Evolutionary conservation across 2,888 invertebrate species (phyloP), one percentile per base, ranked within the genome.

Genomic region (Lasius platythorax): DNA sequence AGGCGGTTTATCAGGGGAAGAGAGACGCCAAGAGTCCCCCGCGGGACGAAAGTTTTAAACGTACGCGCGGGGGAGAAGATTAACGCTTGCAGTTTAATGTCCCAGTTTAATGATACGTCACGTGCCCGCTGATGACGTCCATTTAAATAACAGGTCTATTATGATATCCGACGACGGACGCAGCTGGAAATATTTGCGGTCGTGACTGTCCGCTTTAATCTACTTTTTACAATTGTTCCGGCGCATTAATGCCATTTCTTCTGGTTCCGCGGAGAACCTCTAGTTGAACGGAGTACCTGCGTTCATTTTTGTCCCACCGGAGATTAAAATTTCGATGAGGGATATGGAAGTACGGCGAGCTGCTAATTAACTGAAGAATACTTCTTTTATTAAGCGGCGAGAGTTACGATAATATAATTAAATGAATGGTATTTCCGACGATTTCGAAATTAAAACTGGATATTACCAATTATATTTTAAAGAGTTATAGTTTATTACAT

Each of bases 41-140:
- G 30, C 83, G 87, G 87, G 87, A 89, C 87, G 85, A 89, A 90
- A 88, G 86, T 88, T 89, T 88, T 85, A 85, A 85, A 86, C 85
- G 89, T 88, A 89, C 87, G 87, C 84, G 88, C 84, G 88, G 88
- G 73, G 72, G 73, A 81, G 73, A 91, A 90, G 90, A 91, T 91
- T 91, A 90, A 90, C 90, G 89, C 90, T 87, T 87, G 87, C 87
- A 88, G 89, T 89, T 91, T 89, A 89, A 91, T 88, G 89, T 91
- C 88, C 87, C 84, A 85, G 87, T 75, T 75, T 82, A 82, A 82
- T 82, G 82, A 82, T 82, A 82, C 75, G 75, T 75, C 82, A 75
- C 82, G 82, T 82, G 82, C 82, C 74, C 61, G 64, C 12, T 75
- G 75, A 82, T 82, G 82, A 75, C 82, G 53, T 66, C 82, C 82